These are phyloP conservation scores for Anguilla anguilla DNA, from an alignment of 2,797 vertebrate genomes.

Conservation along the genomic window DNA sequence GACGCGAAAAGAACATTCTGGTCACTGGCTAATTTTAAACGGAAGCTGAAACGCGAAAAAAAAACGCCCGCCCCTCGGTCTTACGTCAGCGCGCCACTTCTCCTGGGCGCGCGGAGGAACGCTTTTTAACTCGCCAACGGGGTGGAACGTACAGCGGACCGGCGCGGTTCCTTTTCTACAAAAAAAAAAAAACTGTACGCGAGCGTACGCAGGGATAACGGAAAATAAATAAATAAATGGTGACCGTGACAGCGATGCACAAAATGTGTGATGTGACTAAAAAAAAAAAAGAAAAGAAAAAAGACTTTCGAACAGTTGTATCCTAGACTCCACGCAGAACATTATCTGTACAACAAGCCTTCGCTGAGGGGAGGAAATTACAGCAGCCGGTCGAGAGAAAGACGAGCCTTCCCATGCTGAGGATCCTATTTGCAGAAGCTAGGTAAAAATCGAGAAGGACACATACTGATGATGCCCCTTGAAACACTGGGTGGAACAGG, in stretches of 20 bases:
- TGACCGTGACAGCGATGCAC: constrained; percentile 28
- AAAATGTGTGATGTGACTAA: constrained; percentile 31
- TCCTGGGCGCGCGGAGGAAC: background rate
- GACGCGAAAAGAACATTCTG: constrained; percentile 23
- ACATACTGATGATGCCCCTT: constrained; percentile 39
- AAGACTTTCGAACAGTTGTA: constrained; percentile 42
- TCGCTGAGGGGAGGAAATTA: background rate
- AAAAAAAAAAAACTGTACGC: constrained; percentile 19
- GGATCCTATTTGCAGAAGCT: constrained; percentile 48
- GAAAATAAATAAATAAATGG: constrained; percentile 33
- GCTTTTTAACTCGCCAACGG: background rate
- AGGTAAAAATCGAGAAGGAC: constrained; percentile 33
- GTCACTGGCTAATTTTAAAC: constrained; percentile 18
- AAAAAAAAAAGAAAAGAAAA: constrained; percentile 37
- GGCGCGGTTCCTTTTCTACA: constrained; percentile 34
- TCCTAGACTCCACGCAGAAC: constrained; percentile 45
- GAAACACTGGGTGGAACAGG: constrained; percentile 38
- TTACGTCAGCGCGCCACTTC: background rate
- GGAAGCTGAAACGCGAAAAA: constrained; percentile 3
- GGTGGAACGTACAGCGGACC: background rate
- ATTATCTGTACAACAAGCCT: constrained; percentile 3
- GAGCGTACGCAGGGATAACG: background rate
- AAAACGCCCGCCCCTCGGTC: background rate
- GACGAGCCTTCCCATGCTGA: constrained; percentile 28
- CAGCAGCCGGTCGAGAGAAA: constrained; percentile 15